These are phyloP conservation scores for Monopterus albus DNA, from an alignment of 2,113 vertebrate genomes.

Conservation along the genomic window DNA sequence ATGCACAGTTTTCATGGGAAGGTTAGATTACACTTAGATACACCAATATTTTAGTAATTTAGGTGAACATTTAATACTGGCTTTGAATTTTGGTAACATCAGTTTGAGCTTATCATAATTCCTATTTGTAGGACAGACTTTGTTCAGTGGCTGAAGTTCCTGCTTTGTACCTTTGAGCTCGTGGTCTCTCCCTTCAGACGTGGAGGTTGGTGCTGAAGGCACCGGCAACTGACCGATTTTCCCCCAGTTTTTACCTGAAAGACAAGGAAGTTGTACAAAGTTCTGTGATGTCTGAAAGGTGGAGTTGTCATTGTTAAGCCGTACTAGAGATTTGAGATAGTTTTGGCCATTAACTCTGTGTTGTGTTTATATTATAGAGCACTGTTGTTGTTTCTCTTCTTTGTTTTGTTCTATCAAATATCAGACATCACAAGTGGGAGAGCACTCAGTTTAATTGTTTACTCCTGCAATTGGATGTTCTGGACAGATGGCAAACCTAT, in stretches of 20 bases:
- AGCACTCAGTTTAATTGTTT: too few relatives aligned
- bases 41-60: background rate
- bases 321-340: too few relatives aligned
- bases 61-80: background rate
- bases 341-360: too few relatives aligned
- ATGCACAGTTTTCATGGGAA: too few relatives aligned
- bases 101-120: too few relatives aligned
- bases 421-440: background rate
- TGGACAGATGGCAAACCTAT: too few relatives aligned
- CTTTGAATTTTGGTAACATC: too few relatives aligned
- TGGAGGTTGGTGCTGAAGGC: constrained; percentile 64
- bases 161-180: constrained; percentile 77
- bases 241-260: constrained; percentile 76
- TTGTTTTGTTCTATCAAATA: background rate
- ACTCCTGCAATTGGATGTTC: too few relatives aligned
- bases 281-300: background rate
- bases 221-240: constrained; percentile 70
- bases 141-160: background rate
- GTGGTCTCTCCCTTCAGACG: constrained; percentile 69
- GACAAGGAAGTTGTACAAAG: background rate
- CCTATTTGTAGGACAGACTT: too few relatives aligned
- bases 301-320: too few relatives aligned
- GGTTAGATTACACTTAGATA: background rate
- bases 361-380: background rate
- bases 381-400: background rate